phyloP scores from a whole-genome alignment of 2,797 vertebrate genomes.

The Limosa lapponica region DNA sequence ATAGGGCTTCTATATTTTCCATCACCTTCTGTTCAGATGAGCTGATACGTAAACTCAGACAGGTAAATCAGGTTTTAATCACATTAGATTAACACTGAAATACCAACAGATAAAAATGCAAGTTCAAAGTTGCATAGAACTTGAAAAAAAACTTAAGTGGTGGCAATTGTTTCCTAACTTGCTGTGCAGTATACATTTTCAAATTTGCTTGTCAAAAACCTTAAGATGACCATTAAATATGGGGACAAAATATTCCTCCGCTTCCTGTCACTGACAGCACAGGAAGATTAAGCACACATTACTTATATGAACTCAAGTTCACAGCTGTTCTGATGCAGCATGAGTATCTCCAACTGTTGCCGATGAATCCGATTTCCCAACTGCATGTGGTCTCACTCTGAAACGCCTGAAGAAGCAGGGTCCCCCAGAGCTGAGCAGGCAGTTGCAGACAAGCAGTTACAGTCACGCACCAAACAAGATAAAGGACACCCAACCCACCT shows the following conservation, averaged over 20 bases:
- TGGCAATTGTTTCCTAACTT: background rate
- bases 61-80: background rate
- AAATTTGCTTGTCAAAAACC: background rate
- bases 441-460: background rate
- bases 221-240: background rate
- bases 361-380: background rate
- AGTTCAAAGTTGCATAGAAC: background rate
- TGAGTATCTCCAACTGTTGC: constrained; percentile 53
- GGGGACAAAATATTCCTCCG: background rate
- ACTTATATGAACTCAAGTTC: constrained; percentile 40
- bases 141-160: background rate
- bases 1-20: background rate
- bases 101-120: background rate
- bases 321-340: constrained; percentile 41
- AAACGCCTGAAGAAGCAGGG: background rate
- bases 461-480: background rate
- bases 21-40: background rate
- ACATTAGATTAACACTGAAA: background rate
- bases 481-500: background rate
- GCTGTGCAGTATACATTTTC: background rate
- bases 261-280: constrained; percentile 29
- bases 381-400: background rate
- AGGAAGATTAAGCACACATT: constrained; percentile 25
- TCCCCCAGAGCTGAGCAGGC: background rate
- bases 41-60: background rate